Evolutionary conservation across 30 jellyfish, hydroid and myxozoan species (phyloP).

Genomic region (Phacellophora camtschatica): DNA sequence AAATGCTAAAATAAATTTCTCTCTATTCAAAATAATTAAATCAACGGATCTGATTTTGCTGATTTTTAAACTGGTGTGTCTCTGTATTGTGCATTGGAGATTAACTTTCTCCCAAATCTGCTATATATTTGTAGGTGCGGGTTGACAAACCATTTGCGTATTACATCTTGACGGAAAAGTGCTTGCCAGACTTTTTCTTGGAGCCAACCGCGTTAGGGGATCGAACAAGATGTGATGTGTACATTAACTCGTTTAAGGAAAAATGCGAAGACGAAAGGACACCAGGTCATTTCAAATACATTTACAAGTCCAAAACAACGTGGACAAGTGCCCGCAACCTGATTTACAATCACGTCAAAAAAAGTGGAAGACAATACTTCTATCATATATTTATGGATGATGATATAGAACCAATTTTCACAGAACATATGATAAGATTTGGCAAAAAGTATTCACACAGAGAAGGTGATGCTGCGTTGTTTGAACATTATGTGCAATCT

Average conservation of each 20-base stretch:
- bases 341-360: slow-evolving; percentile 10
- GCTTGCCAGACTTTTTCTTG: slow-evolving; percentile 39
- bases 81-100: no score
- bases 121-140: slow-evolving; percentile 9
- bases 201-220: slow-evolving; percentile 48
- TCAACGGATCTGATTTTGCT: no score
- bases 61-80: no score
- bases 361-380: not conserved
- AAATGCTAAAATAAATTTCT: no score
- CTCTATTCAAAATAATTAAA: no score
- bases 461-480: slow-evolving; percentile 13
- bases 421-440: slow-evolving; percentile 28
- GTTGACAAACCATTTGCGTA: slow-evolving; percentile 64
- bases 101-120: no score
- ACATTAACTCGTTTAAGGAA: slow-evolving; percentile 32
- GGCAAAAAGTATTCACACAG: not conserved
- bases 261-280: slow-evolving; percentile 20
- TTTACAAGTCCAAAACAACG: slow-evolving; percentile 35
- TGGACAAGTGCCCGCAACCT: slow-evolving; percentile 67
- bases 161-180: slow-evolving; percentile 55
- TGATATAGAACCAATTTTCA: slow-evolving; percentile 40
- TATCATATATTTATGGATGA: slow-evolving; percentile 72
- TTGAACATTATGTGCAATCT: not conserved
- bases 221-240: slow-evolving; percentile 46
- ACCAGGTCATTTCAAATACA: slow-evolving; percentile 38